phyloP scores from a whole-genome alignment of 2,797 vertebrate genomes.

The Neosalanx taihuensis region DNA sequence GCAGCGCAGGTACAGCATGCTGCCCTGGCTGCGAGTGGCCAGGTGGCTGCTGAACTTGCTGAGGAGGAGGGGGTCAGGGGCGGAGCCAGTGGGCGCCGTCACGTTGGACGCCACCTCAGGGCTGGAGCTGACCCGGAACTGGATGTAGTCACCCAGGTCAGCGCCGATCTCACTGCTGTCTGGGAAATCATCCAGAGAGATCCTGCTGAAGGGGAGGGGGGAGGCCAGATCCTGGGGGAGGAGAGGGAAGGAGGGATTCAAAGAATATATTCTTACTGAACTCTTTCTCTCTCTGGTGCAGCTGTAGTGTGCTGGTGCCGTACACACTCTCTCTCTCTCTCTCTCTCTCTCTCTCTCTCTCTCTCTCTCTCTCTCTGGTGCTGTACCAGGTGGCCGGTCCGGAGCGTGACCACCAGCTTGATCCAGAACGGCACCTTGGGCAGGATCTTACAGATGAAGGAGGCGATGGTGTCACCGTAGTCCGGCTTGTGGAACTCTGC shows the following conservation, averaged over 20 bases:
- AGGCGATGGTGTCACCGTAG: slow-evolving; percentile 94
- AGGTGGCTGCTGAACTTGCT: slow-evolving; percentile 94
- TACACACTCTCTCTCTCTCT: too few relatives aligned
- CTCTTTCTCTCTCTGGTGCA: too few relatives aligned
- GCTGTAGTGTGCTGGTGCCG: not conserved
- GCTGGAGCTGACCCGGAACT: slow-evolving; percentile 87
- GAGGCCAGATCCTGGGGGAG: slow-evolving; percentile 82
- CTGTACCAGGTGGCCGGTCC: slow-evolving; percentile 90
- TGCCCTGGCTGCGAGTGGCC: slow-evolving; percentile 90
- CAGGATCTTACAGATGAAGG: slow-evolving; percentile 90
- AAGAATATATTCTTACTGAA: too few relatives aligned
- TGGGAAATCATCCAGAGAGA: slow-evolving; percentile 91
- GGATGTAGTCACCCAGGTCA: slow-evolving; percentile 92
- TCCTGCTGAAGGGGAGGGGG: slow-evolving; percentile 81
- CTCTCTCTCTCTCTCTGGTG: too few relatives aligned
- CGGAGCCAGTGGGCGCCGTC: slow-evolving; percentile 89
- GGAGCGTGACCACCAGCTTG: slow-evolving; percentile 92
- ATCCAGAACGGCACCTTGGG: slow-evolving; percentile 90
- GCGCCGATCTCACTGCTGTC: slow-evolving; percentile 88
- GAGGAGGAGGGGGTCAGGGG: slow-evolving; percentile 80
- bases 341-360: too few relatives aligned
- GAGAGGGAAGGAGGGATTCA: not conserved
- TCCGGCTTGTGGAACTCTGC: slow-evolving; percentile 99
- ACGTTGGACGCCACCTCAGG: slow-evolving; percentile 88
- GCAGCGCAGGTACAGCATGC: slow-evolving; percentile 93